Evolutionary conservation across 2,113 vertebrate species (phyloP).

Genomic region (Micromys minutus): DNA sequence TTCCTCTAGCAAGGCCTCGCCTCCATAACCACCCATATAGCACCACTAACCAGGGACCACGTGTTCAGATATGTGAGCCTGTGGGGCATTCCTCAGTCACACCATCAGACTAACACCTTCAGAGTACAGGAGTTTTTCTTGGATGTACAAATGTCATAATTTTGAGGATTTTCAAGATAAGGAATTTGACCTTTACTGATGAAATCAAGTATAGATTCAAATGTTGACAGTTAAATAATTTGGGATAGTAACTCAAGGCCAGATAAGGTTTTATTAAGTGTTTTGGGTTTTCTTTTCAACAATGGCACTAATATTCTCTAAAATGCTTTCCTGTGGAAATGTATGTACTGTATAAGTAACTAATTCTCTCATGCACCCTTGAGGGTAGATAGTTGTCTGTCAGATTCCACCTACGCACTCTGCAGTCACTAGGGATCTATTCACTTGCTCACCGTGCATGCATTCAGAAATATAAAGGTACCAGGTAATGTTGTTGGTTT

Average conservation of each 20-base stretch:
- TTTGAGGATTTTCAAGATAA: constrained; percentile 35
- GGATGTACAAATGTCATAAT: background rate
- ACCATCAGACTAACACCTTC: background rate
- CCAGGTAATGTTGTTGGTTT: background rate
- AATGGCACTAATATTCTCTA: background rate
- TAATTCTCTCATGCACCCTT: background rate
- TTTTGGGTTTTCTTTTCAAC: constrained; percentile 6
- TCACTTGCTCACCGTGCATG: background rate
- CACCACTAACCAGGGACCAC: background rate
- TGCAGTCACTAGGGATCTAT: background rate
- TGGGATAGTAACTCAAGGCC: background rate
- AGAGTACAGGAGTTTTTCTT: constrained; percentile 11
- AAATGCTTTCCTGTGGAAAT: background rate
- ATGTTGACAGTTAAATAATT: constrained; percentile 33
- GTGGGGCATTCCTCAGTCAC: background rate
- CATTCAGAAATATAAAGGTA: constrained; percentile 2
- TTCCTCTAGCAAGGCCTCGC: background rate
- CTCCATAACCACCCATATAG: background rate
- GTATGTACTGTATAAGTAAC: background rate
- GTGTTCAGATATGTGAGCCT: background rate
- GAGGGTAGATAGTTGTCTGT: background rate
- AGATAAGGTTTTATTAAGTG: background rate
- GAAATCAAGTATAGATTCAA: background rate
- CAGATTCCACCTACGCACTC: background rate
- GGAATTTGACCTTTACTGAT: background rate